Conservation (phyloP, 2,797 vertebrate species). For the Halcyon smyrnensis region DNA sequence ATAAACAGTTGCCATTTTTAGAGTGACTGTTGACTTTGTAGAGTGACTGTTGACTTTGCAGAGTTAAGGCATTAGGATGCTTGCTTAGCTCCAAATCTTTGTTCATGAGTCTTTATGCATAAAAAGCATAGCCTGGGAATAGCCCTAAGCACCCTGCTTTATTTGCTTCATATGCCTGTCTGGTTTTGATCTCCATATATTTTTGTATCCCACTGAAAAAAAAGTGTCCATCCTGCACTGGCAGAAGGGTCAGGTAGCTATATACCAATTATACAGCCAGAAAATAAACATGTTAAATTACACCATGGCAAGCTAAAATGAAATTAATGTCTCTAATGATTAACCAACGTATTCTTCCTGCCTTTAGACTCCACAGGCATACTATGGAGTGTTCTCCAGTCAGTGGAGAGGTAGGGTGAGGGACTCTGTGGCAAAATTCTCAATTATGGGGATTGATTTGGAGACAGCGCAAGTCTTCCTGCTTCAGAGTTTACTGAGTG, state of each 20-base stretch:
- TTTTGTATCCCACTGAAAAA: neutral
- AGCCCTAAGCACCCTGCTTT: conserved; percentile 27
- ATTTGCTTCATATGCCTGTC: conserved; percentile 12
- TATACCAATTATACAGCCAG: neutral
- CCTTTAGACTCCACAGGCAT: neutral
- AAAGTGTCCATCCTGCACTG: neutral
- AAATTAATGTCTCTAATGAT: neutral
- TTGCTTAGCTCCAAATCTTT: conserved; percentile 24
- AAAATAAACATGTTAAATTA: conserved; percentile 4
- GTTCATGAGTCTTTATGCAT: conserved; percentile 14
- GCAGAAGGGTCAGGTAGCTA: neutral
- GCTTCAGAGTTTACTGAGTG: neutral
- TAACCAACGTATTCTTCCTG: neutral
- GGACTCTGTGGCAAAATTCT: neutral
- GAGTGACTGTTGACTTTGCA: neutral
- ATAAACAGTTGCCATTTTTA: conserved; percentile 10
- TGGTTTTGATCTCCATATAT: neutral
- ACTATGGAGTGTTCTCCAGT: neutral
- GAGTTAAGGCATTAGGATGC: neutral
- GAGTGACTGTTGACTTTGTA: neutral
- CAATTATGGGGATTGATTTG: neutral
- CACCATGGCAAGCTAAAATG: neutral
- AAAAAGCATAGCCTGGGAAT: neutral
- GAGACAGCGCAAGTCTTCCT: neutral
- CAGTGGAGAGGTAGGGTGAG: neutral